phyloP scores from a whole-genome alignment of 2,888 invertebrate genomes.

The Lasioglossum lativentre region DNA sequence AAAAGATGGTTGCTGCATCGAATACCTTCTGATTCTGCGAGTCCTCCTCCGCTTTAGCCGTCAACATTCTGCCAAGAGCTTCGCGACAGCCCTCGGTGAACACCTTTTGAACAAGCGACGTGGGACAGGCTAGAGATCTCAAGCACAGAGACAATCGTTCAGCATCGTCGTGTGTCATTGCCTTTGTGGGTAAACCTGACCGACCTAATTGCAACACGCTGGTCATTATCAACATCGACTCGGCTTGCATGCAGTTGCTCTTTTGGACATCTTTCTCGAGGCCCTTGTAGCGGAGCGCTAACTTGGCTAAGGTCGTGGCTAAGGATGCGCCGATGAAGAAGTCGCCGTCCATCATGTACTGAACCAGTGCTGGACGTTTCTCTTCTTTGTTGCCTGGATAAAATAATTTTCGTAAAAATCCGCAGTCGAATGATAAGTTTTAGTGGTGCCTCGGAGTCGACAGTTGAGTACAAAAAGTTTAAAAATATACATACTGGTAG shows the following conservation, averaged over 20 bases:
- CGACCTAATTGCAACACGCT: slow-evolving; percentile 93
- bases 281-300: slow-evolving; percentile 88
- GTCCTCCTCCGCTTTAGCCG: slow-evolving; percentile 91
- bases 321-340: slow-evolving; percentile 98
- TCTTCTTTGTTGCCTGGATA: slow-evolving; percentile 86
- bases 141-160: slow-evolving; percentile 95
- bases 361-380: slow-evolving; percentile 92
- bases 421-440: too few relatives aligned
- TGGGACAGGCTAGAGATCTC: slow-evolving; percentile 89
- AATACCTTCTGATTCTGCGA: slow-evolving; percentile 86
- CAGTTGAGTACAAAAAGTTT: background rate
- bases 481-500: slow-evolving; percentile 81
- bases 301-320: slow-evolving; percentile 95
- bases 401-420: background rate
- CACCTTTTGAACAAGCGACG: slow-evolving; percentile 89
- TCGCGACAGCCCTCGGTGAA: slow-evolving; percentile 91
- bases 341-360: slow-evolving; percentile 96
- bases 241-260: slow-evolving; percentile 88
- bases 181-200: slow-evolving; percentile 87
- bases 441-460: too few relatives aligned
- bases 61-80: slow-evolving; percentile 93
- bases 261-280: slow-evolving; percentile 77
- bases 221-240: slow-evolving; percentile 95
- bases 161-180: slow-evolving; percentile 97
- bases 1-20: background rate